Percentiles rank a stretch among this genome's conserved stretches.
Evolutionary conservation across 2,797 vertebrate genomes (phyloP).

Genomic region (Etheostoma perlongum): DNA sequence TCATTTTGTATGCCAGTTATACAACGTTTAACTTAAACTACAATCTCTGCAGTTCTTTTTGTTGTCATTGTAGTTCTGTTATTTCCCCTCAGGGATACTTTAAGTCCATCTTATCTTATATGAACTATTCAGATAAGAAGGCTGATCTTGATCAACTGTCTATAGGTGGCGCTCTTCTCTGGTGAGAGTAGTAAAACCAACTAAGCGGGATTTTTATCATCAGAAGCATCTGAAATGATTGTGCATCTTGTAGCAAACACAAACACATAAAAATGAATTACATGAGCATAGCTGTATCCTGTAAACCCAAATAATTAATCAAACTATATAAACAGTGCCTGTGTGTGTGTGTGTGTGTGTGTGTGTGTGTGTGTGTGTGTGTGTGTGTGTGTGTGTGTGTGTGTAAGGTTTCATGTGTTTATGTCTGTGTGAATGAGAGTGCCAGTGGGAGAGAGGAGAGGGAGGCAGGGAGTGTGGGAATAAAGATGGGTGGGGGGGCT

Average conservation of each 20-base stretch:
- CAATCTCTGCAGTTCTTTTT: background rate
- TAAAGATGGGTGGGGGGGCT: conserved; percentile 60
- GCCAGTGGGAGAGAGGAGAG: conserved; percentile 49
- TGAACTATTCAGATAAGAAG: conserved; percentile 3
- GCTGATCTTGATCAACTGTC: background rate
- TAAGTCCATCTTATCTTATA: background rate
- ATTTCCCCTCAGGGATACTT: background rate
- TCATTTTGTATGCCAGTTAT: background rate
- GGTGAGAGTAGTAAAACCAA: conserved; percentile 12
- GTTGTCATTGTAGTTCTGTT: background rate
- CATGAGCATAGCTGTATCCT: conserved; percentile 42
- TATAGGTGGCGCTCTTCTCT: conserved; percentile 25
- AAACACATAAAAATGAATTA: conserved; percentile 56
- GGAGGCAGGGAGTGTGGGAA: conserved; percentile 65
- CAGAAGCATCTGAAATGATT: conserved; percentile 38
- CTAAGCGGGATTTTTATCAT: conserved; percentile 26
- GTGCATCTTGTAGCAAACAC: conserved; percentile 36
- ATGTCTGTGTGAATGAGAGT: conserved; percentile 29
- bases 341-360: conserved; percentile 8
- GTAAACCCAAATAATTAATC: conserved; percentile 66
- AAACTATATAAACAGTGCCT: conserved; percentile 61
- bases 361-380: conserved; percentile 21
- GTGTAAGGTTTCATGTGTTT: conserved; percentile 6
- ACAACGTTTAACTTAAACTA: background rate
- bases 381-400: background rate